Conservation (phyloP, 2,888 invertebrate species). For the Cotesia congregata region DNA sequence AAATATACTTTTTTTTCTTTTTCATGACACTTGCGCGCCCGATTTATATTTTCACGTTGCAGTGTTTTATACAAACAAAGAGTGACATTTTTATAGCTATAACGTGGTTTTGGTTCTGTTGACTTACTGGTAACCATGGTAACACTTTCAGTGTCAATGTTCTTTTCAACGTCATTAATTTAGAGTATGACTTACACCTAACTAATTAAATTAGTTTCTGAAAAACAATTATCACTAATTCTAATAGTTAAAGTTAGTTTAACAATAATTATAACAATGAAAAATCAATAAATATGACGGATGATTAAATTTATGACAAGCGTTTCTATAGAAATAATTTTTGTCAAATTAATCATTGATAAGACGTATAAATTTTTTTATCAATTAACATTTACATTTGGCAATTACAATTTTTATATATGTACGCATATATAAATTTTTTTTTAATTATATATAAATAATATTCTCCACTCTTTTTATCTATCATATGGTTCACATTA, state of each 20-base stretch:
- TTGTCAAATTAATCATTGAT: neutral
- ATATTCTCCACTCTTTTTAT: neutral
- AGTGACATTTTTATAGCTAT: neutral
- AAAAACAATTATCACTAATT: neutral
- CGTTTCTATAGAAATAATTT: too few species aligned
- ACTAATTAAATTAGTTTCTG: neutral
- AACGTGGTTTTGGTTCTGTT: slow-evolving; percentile 17
- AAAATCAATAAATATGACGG: too few species aligned
- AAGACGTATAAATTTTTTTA: neutral
- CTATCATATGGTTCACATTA: neutral
- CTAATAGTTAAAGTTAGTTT: too few species aligned
- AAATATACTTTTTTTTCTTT: neutral
- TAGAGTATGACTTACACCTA: neutral
- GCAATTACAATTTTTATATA: slow-evolving; percentile 10
- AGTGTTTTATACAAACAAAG: slow-evolving; percentile 6
- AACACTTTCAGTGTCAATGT: slow-evolving; percentile 35
- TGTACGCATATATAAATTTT: neutral
- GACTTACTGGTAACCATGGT: slow-evolving; percentile 30
- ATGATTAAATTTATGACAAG: too few species aligned
- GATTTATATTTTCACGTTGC: slow-evolving; percentile 12
- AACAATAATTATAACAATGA: too few species aligned
- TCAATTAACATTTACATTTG: neutral
- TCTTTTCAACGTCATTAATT: slow-evolving; percentile 8
- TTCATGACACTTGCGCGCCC: slow-evolving; percentile 24
- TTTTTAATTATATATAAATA: neutral